Conservation (phyloP, 2,888 invertebrate genomes). For the Apantesis nais region DNA sequence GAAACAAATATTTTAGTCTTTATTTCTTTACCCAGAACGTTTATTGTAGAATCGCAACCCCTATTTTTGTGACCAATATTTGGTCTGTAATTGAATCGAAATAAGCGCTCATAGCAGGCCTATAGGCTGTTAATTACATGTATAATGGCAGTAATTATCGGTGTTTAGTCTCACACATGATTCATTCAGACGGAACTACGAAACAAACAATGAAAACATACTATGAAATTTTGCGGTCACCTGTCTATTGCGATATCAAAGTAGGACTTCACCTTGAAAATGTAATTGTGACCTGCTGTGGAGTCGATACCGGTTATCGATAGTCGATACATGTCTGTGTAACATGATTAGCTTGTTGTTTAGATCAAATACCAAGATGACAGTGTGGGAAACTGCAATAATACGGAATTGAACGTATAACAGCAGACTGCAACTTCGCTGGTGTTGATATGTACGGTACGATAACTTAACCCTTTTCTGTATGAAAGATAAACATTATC, state of each 20-base stretch:
- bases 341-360: constrained; percentile 25
- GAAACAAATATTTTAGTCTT: no score
- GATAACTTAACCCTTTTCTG: no score
- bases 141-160: not conserved
- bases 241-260: constrained; percentile 69
- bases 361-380: not conserved
- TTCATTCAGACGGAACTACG: constrained; percentile 29
- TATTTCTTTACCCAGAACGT: no score
- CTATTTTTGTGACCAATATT: no score
- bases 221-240: constrained; percentile 59
- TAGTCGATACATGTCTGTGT: constrained; percentile 24
- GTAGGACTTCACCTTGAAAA: constrained; percentile 65
- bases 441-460: not conserved
- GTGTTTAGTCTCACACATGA: not conserved
- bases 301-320: constrained; percentile 49
- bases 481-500: no score
- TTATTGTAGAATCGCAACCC: no score
- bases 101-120: no score
- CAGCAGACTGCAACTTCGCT: not conserved
- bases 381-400: constrained; percentile 5
- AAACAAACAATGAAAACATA: constrained; percentile 54
- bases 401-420: not conserved
- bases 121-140: not conserved
- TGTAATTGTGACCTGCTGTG: constrained; percentile 44
- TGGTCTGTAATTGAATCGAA: no score